Conservation (phyloP, 1,140 invertebrate genomes). For the Drosophila leontia region DNA sequence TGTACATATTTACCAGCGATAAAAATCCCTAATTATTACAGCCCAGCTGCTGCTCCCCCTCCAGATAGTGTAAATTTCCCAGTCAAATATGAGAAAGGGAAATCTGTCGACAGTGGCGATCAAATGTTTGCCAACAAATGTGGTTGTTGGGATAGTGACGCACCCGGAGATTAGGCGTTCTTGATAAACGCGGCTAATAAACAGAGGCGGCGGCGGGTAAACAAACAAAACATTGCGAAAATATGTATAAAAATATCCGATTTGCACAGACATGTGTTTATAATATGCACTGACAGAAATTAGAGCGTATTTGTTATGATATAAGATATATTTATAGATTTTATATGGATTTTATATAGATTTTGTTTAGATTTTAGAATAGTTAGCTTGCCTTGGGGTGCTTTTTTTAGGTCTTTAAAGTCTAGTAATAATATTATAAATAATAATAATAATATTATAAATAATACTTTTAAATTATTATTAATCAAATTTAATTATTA, state of each 20-base stretch:
- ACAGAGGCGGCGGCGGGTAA: conserved; percentile 31
- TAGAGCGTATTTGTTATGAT: too few species aligned
- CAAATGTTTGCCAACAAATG: conserved; percentile 28
- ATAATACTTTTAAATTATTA: too few species aligned
- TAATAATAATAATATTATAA: too few species aligned
- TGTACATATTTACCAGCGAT: not conserved
- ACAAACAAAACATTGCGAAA: conserved; percentile 72
- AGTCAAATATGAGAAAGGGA: conserved; percentile 35
- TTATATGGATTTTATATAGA: too few species aligned
- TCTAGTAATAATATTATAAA: too few species aligned
- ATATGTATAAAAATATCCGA: conserved; percentile 28
- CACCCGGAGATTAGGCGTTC: conserved; percentile 41
- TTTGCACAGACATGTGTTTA: conserved; percentile 15
- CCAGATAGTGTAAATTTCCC: not conserved
- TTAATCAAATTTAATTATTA: too few species aligned
- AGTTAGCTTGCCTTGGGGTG: too few species aligned
- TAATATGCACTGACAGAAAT: conserved; percentile 1
- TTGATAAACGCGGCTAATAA: conserved; percentile 44
- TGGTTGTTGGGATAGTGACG: conserved; percentile 31
- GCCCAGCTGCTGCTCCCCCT: not conserved
- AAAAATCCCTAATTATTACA: not conserved
- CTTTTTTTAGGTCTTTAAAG: too few species aligned
- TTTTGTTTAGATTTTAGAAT: too few species aligned
- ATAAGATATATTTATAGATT: too few species aligned
- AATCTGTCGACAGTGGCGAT: conserved; percentile 11